Conservation (phyloP, 2,888 invertebrate species). For the Polyploca ridens region DNA sequence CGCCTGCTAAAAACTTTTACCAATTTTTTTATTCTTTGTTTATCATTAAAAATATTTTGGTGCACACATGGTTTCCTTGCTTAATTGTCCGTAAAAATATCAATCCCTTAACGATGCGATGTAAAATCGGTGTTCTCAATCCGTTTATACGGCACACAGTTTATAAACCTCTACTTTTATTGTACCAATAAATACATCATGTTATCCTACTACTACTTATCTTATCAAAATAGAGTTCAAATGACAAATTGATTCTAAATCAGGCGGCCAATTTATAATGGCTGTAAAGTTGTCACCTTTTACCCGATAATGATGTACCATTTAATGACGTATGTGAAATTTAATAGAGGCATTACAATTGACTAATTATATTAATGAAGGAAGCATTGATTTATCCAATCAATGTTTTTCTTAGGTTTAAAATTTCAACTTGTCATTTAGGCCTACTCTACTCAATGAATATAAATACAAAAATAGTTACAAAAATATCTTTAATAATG, state of each 20-base stretch:
- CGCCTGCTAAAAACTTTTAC: slow-evolving; percentile 62
- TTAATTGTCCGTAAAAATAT: slow-evolving; percentile 49
- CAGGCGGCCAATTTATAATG: slow-evolving; percentile 63
- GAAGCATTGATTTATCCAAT: no score
- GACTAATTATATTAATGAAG: slow-evolving; percentile 32
- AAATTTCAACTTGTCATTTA: no score
- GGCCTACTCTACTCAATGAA: no score
- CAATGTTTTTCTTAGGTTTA: no score
- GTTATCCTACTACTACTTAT: slow-evolving; percentile 45
- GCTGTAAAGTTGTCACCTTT: slow-evolving; percentile 69
- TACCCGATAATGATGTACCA: slow-evolving; percentile 62
- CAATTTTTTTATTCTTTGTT: slow-evolving; percentile 43
- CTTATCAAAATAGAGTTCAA: slow-evolving; percentile 51
- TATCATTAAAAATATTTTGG: slow-evolving; percentile 55
- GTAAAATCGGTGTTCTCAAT: neutral
- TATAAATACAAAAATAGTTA: no score
- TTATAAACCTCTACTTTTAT: slow-evolving; percentile 46
- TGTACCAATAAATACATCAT: slow-evolving; percentile 60
- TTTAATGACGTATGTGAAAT: slow-evolving; percentile 57
- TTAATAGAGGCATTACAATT: slow-evolving; percentile 40
- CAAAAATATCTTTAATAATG: no score
- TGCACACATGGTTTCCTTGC: slow-evolving; percentile 36
- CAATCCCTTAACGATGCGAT: neutral
- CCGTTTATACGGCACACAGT: neutral
- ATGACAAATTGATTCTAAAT: slow-evolving; percentile 68